These are phyloP conservation scores for Malurus melanocephalus DNA, from an alignment of 2,113 vertebrate species.

Conservation along the genomic window DNA sequence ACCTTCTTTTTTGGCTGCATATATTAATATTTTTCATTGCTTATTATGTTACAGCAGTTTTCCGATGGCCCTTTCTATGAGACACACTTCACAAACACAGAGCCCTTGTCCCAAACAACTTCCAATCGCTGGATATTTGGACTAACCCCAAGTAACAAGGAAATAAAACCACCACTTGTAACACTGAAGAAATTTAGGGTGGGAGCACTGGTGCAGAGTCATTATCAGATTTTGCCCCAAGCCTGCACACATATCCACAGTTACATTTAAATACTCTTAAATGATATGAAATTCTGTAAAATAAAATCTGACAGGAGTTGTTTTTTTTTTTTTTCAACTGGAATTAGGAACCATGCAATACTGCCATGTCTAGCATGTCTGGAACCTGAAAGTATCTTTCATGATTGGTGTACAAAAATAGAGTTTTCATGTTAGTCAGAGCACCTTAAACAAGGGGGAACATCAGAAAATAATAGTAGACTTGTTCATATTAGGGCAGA, in stretches of 20 bases:
- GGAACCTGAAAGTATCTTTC: conserved; percentile 23
- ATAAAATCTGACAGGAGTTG: background rate
- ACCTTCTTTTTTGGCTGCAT: background rate
- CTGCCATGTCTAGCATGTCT: background rate
- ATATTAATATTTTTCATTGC: background rate
- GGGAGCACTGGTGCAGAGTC: background rate
- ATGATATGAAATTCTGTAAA: background rate
- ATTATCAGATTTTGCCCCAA: background rate
- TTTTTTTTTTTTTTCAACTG: background rate
- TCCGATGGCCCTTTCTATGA: background rate
- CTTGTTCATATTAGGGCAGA: conserved; percentile 40
- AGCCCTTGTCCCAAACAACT: background rate
- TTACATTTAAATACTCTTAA: background rate
- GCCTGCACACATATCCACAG: background rate
- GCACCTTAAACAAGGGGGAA: conserved; percentile 48
- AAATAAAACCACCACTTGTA: background rate
- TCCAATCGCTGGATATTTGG: background rate
- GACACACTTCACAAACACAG: background rate
- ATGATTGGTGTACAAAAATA: background rate
- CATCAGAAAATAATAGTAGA: conserved; percentile 56
- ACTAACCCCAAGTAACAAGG: background rate
- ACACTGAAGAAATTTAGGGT: background rate
- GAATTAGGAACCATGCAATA: background rate
- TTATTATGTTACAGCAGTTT: background rate
- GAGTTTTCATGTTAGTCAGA: background rate